A percentile compares a stretch with the other conserved stretches of the same genome.
Conservation (phyloP, 2,888 invertebrate genomes). For the Rotaria sp. region DNA sequence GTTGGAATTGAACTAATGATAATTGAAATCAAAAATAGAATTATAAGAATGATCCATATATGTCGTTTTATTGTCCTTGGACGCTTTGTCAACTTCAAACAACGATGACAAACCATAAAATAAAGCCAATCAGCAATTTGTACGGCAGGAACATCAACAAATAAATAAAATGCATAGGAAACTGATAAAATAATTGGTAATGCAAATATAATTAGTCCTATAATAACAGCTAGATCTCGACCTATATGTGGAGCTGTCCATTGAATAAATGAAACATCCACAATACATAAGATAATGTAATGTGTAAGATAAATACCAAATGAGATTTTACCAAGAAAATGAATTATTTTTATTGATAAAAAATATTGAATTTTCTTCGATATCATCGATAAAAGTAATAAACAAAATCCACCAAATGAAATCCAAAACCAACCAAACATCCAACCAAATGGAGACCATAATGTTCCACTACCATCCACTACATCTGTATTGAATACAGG, state of each 20-base stretch:
- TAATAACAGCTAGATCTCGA: background rate
- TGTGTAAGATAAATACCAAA: background rate
- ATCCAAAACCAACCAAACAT: background rate
- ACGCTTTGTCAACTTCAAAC: background rate
- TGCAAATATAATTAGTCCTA: background rate
- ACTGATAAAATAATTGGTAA: background rate
- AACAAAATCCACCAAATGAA: background rate
- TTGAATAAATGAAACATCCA: background rate
- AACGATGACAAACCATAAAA: background rate
- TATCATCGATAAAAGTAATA: background rate
- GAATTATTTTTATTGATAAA: background rate
- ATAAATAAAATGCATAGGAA: background rate
- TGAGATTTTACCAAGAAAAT: background rate
- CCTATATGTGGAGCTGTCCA: background rate
- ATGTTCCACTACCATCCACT: background rate
- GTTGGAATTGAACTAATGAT: background rate
- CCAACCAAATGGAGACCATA: background rate
- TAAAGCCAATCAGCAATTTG: background rate
- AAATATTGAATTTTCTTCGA: background rate
- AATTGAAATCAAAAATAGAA: background rate
- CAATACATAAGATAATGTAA: background rate
- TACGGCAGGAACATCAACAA: background rate
- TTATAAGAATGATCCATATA: background rate
- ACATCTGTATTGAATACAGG: background rate
- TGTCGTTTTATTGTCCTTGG: background rate